Conservation (phyloP, 30 jellyfish, hydroid and myxozoan genomes). For the Aurelia aurita complex sp. Pacific region DNA sequence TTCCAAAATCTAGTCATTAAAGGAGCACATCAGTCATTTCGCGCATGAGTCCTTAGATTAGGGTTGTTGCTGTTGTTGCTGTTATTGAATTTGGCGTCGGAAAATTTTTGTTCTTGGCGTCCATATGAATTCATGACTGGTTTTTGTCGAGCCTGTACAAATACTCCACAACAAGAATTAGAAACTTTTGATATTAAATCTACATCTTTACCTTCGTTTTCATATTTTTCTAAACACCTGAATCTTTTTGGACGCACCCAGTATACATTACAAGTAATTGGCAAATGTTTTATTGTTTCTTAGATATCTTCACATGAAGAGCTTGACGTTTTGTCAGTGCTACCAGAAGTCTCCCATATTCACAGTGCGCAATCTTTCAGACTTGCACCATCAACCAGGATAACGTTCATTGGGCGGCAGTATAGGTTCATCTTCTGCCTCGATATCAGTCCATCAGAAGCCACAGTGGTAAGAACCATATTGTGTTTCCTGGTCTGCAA, state of each 20-base stretch:
- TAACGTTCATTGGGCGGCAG: slow-evolving; percentile 92
- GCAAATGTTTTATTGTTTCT: not conserved
- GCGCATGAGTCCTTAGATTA: too few species aligned
- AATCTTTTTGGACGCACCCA: not conserved
- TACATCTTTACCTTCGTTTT: not conserved
- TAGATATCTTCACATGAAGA: slow-evolving; percentile 71
- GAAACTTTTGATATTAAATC: not conserved
- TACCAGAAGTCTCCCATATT: slow-evolving; percentile 66
- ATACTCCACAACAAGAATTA: too few species aligned
- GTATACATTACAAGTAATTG: not conserved
- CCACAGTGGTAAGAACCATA: slow-evolving; percentile 81
- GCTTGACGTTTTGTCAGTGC: slow-evolving; percentile 89
- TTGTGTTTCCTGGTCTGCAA: too few species aligned
- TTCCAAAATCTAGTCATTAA: too few species aligned
- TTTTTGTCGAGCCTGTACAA: too few species aligned
- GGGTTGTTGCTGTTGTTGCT: too few species aligned
- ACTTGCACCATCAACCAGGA: slow-evolving; percentile 84
- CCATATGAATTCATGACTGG: too few species aligned
- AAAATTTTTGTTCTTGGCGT: too few species aligned
- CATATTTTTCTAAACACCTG: not conserved
- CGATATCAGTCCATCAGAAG: slow-evolving; percentile 93
- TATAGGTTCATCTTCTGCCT: slow-evolving; percentile 94
- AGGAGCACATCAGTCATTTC: too few species aligned
- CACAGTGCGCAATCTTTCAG: slow-evolving; percentile 52
- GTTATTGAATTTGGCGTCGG: too few species aligned